phyloP scores from a whole-genome alignment of 2,113 vertebrate species.

The Triplophysa siluroides region DNA sequence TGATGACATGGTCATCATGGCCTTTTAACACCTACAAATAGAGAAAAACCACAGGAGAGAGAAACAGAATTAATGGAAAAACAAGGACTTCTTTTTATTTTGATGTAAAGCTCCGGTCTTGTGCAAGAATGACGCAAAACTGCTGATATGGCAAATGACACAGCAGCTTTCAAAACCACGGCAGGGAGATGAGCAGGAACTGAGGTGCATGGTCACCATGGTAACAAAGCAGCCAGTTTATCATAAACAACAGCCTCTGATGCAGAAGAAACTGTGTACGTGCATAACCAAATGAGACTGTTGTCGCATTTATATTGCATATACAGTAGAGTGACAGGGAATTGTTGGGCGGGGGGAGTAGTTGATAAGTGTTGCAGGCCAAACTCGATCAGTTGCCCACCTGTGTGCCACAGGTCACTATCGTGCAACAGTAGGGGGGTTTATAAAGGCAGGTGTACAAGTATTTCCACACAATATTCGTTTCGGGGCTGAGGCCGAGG shows the following conservation, averaged over 20 bases:
- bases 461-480: background rate
- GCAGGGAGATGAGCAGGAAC: background rate
- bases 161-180: slow-evolving; percentile 33
- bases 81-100: background rate
- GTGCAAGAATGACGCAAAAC: slow-evolving; percentile 2
- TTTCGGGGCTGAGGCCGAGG: background rate
- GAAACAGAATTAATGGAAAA: background rate
- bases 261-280: background rate
- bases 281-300: too few relatives aligned
- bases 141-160: slow-evolving; percentile 48
- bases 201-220: background rate
- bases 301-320: too few relatives aligned
- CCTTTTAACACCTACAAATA: slow-evolving; percentile 92
- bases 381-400: too few relatives aligned
- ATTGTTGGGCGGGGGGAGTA: too few relatives aligned
- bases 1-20: slow-evolving; percentile 98
- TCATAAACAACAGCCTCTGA: background rate
- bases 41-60: background rate
- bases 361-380: too few relatives aligned
- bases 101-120: background rate
- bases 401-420: too few relatives aligned
- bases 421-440: background rate
- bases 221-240: background rate
- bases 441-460: background rate
- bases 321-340: too few relatives aligned